Base-by-base conservation (phyloP, 64 coral and sea anemone species). In the Pachyseris speciosa region DNA sequence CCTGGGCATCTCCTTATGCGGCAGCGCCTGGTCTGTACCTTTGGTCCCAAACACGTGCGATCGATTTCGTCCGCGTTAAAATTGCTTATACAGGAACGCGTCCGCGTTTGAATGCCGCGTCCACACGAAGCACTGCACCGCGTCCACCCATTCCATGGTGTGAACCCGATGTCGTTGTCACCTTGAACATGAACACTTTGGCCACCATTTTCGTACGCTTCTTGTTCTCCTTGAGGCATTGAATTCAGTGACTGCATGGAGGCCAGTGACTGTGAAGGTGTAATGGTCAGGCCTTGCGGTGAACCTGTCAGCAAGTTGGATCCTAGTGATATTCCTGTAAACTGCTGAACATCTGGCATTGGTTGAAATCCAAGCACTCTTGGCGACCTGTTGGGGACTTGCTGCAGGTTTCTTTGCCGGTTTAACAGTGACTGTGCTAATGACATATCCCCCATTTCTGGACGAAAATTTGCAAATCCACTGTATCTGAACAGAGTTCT, bases 71-170 rank as follows among this genome's bases (percentile, higher is more conserved):
- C 17, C 27, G 7, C 20, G 19, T 45, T 43, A 19, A 40, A 74
- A 5, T 7, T 38, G n/a, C 38, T 24, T 20, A 66, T 20, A 26
- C 87, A 89, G 9, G 50, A 70, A 31, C 87, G 70, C 53, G 52
- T 11, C 16, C 87, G 70, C 10, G 74, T 89, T 19, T 41, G 41
- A 9, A 59, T 65, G 20, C 87, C 87, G 19, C 17, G 13, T 45
- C 87, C 87, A 40, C 87, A 89, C 4, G 63, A 77, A 22, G 36
- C 74, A 78, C 73, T 89, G 38, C 87, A 89, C 13, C 2, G 0
- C 12, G 87, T 48, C 87, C 87, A 89, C 15, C 17, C 87, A 5
- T 34, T 77, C 87, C 87, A 89, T 26, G 72, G 33, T 26, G 69
- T 88, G 30, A 88, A 73, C 17, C 27, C 44, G 15, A 41, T 40